These are phyloP conservation scores for Halictus ligatus DNA, from an alignment of 2,888 invertebrate genomes.

Conservation along the genomic window DNA sequence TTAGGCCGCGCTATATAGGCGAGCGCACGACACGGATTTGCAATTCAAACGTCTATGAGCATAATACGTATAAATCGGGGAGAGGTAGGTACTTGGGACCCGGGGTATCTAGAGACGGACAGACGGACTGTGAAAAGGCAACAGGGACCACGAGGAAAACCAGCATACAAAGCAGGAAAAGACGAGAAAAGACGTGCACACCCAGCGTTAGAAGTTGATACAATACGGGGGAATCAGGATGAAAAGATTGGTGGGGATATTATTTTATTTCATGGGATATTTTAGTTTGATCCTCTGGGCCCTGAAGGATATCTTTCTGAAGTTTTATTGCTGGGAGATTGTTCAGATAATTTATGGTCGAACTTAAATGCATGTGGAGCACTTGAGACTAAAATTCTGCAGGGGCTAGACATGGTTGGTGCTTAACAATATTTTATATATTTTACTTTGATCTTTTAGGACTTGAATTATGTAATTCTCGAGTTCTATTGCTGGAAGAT, in stretches of 20 bases:
- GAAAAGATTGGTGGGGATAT: conserved; percentile 79
- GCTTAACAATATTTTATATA: neutral
- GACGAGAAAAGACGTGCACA: neutral
- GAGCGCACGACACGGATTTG: conserved; percentile 75
- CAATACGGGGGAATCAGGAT: conserved; percentile 32
- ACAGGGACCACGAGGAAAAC: conserved; percentile 5
- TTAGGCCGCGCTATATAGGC: conserved; percentile 62
- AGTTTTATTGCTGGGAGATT: neutral
- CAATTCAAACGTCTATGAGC: conserved; percentile 79
- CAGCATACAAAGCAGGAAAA: neutral
- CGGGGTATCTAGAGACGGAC: conserved; percentile 9
- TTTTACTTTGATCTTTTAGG: neutral
- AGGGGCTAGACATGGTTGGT: neutral
- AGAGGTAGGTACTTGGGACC: conserved; percentile 3
- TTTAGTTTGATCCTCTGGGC: neutral
- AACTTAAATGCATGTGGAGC: neutral
- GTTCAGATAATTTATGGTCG: neutral
- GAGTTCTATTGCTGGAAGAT: neutral
- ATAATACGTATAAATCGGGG: conserved; percentile 78
- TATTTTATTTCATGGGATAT: conserved; percentile 64
- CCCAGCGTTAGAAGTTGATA: neutral
- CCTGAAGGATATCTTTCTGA: neutral
- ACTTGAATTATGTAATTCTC: neutral
- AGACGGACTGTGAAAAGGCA: conserved; percentile 20
- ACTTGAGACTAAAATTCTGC: neutral